A percentile compares a stretch with the other conserved stretches of the same genome.
phyloP scores from a whole-genome alignment of 2,113 vertebrate species.

The Lepus americanus region DNA sequence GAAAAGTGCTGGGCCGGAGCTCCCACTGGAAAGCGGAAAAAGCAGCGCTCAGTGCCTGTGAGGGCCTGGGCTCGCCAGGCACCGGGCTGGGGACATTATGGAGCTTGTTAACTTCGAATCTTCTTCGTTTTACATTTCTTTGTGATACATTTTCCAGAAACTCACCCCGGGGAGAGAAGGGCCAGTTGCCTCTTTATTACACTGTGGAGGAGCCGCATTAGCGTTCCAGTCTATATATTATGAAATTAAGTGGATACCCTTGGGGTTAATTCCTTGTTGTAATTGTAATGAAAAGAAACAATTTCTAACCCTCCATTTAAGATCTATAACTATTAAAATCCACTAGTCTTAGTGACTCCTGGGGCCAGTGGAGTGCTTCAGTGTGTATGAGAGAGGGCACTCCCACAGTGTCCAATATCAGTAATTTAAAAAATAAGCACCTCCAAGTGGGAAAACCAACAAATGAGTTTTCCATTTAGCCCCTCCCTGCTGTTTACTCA shows the following conservation, averaged over 20 bases:
- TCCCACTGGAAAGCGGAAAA: constrained; percentile 5
- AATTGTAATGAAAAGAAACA: constrained; percentile 93
- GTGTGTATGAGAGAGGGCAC: constrained; percentile 86
- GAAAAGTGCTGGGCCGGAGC: constrained; percentile 61
- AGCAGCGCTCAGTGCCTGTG: background rate
- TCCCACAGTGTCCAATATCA: constrained; percentile 89
- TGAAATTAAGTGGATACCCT: constrained; percentile 92
- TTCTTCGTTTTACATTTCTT: constrained; percentile 84
- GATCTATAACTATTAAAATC: constrained; percentile 92
- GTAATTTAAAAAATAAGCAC: constrained; percentile 89
- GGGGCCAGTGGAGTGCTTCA: constrained; percentile 87
- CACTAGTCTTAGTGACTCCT: constrained; percentile 89
- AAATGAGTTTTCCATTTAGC: constrained; percentile 86
- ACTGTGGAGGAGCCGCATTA: constrained; percentile 88
- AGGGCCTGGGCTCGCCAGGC: constrained; percentile 55
- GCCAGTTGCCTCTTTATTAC: constrained; percentile 91
- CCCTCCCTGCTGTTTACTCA: constrained; percentile 88
- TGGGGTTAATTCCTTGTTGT: constrained; percentile 92
- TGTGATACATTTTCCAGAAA: constrained; percentile 87
- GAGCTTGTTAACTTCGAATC: constrained; percentile 86
- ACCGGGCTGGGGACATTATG: constrained; percentile 76
- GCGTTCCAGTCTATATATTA: constrained; percentile 92
- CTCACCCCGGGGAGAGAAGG: constrained; percentile 88
- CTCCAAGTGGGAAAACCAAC: constrained; percentile 88
- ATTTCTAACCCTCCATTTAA: constrained; percentile 90